Evolutionary conservation across 1,140 invertebrate species (phyloP), one percentile per base, ranked within the genome.

Genomic region (Arion vulgaris): DNA sequence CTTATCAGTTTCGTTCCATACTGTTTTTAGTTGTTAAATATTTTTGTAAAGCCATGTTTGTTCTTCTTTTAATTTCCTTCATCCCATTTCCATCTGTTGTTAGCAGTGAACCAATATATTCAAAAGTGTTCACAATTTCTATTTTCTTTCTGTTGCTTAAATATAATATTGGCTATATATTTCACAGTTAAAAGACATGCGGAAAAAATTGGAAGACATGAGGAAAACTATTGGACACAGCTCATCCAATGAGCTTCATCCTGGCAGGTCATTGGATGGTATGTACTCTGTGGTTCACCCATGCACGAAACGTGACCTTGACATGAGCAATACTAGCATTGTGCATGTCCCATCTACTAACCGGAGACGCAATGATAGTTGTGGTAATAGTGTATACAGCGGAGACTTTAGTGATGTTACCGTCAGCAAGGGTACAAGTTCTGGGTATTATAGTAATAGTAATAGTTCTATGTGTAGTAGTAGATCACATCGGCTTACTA

Each of bases 111-210:
- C n/a, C n/a, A n/a, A n/a, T n/a, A n/a, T n/a, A n/a, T n/a, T n/a
- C n/a, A n/a, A n/a, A n/a, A n/a, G n/a, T n/a, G n/a, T n/a, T n/a
- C n/a, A n/a, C n/a, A n/a, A n/a, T n/a, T n/a, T n/a, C n/a, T n/a
- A n/a, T n/a, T n/a, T n/a, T n/a, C n/a, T n/a, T n/a, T n/a, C n/a
- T n/a, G n/a, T n/a, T n/a, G n/a, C n/a, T n/a, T n/a, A n/a, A n/a
- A n/a, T n/a, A n/a, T n/a, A n/a, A n/a, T n/a, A n/a, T n/a, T n/a
- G n/a, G n/a, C n/a, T n/a, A n/a, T 57, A 19, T 32, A 38, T 74
- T 32, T 89, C 89, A 74, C 90, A 90, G 90, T 80, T 93, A 53
- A 90, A 91, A 76, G 92, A 92, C 39, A 90, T 92, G 86, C 91
- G 92, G 87, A 89, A 91, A 86, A 92, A 90, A 73, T 78, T 92